phyloP scores from a whole-genome alignment of 2,888 invertebrate genomes.

The Drosophila suboccidentalis region DNA sequence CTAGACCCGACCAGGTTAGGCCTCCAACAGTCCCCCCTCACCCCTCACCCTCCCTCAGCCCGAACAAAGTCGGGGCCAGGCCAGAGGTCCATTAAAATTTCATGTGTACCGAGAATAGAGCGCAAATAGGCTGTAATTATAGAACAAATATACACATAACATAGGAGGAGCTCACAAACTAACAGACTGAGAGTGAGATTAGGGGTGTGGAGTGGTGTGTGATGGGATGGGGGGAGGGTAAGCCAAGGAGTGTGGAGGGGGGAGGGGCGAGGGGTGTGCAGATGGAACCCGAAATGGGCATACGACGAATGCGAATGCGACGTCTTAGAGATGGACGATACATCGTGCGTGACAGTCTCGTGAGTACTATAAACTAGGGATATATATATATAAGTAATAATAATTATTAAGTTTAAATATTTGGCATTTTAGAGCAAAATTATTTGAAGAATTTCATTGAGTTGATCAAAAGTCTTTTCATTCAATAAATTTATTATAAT shows the following conservation, averaged over 20 bases:
- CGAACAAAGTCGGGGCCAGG: conserved; percentile 1
- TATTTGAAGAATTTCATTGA: too few relatives aligned
- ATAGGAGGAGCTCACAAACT: conserved; percentile 22
- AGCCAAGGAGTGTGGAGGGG: too few relatives aligned
- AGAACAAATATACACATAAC: conserved; percentile 70
- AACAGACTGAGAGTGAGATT: background rate
- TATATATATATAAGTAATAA: too few relatives aligned
- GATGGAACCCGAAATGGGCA: conserved; percentile 54
- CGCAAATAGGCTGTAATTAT: conserved; percentile 76
- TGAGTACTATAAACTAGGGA: background rate
- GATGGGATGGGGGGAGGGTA: background rate
- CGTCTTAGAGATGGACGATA: conserved; percentile 18
- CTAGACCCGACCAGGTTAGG: background rate
- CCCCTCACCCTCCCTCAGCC: background rate
- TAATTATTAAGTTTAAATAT: too few relatives aligned
- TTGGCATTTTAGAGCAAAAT: too few relatives aligned
- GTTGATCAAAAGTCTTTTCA: too few relatives aligned
- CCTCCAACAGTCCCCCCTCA: background rate
- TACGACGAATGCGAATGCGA: conserved; percentile 37
- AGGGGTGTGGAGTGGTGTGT: too few relatives aligned
- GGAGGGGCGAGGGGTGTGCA: background rate
- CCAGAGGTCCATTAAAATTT: conserved; percentile 67
- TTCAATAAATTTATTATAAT: too few relatives aligned
- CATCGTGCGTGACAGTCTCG: background rate
- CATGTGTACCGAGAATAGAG: conserved; percentile 72